phyloP scores from a whole-genome alignment of 2,888 invertebrate genomes.

The Drosophila recens region DNA sequence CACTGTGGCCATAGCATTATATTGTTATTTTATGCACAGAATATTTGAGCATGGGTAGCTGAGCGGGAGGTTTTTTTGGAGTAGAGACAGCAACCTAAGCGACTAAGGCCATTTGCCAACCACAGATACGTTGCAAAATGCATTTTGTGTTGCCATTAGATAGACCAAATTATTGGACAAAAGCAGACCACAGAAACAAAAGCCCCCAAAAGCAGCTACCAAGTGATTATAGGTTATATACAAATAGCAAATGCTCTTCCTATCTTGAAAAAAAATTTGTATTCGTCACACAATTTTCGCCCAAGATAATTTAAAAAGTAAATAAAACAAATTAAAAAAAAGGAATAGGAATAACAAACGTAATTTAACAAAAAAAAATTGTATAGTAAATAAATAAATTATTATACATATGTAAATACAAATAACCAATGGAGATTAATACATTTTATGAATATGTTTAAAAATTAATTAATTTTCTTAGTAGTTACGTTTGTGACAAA shows the following conservation, averaged over 20 bases:
- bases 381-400: not conserved
- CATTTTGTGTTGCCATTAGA: slow-evolving; percentile 73
- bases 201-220: slow-evolving; percentile 24
- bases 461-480: no score
- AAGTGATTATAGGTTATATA: not conserved
- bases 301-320: no score
- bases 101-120: slow-evolving; percentile 78
- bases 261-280: not conserved
- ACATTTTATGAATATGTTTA: not conserved
- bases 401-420: not conserved
- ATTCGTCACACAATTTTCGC: no score
- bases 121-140: slow-evolving; percentile 78
- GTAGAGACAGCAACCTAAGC: slow-evolving; percentile 44
- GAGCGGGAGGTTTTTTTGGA: not conserved
- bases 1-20: slow-evolving; percentile 69
- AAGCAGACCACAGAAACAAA: slow-evolving; percentile 74
- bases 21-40: slow-evolving; percentile 80
- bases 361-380: no score
- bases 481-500: no score
- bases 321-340: no score
- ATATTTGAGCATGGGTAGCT: slow-evolving; percentile 27
- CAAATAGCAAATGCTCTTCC: slow-evolving; percentile 44
- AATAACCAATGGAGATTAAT: not conserved
- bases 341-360: no score
- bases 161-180: slow-evolving; percentile 78